phyloP scores from a whole-genome alignment of 2,797 vertebrate species.

The Catharus ustulatus region DNA sequence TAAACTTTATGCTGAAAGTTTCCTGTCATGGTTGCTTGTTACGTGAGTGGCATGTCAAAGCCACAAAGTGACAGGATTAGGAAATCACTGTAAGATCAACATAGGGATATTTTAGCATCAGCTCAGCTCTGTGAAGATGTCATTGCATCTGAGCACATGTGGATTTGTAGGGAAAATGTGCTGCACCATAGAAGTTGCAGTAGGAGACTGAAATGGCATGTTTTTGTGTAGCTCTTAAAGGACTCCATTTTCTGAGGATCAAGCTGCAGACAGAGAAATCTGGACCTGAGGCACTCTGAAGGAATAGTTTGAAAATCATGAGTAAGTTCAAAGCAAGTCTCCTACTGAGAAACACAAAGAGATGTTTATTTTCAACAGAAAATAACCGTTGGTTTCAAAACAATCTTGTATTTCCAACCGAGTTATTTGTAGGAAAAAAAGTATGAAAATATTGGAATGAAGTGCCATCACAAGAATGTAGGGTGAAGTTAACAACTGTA shows the following conservation, averaged over 20 bases:
- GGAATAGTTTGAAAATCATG: slow-evolving; percentile 6
- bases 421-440: slow-evolving; percentile 22
- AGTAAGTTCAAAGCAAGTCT: slow-evolving; percentile 17
- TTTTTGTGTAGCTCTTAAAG: not conserved
- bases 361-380: slow-evolving; percentile 50
- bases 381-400: slow-evolving; percentile 48
- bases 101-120: not conserved
- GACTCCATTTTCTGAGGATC: not conserved
- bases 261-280: not conserved
- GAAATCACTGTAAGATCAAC: not conserved
- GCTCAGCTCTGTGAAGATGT: not conserved
- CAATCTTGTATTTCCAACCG: slow-evolving; percentile 16
- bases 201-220: not conserved
- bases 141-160: not conserved
- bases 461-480: slow-evolving; percentile 39
- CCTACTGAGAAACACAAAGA: slow-evolving; percentile 16
- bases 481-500: slow-evolving; percentile 26
- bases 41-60: not conserved
- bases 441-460: slow-evolving; percentile 30
- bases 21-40: not conserved
- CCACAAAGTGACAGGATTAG: not conserved
- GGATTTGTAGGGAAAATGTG: not conserved
- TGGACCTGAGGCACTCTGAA: not conserved
- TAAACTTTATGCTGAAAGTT: not conserved
- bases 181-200: not conserved